These are phyloP conservation scores for Stenodema calcarata DNA, from an alignment of 2,888 invertebrate genomes.

Conservation along the genomic window DNA sequence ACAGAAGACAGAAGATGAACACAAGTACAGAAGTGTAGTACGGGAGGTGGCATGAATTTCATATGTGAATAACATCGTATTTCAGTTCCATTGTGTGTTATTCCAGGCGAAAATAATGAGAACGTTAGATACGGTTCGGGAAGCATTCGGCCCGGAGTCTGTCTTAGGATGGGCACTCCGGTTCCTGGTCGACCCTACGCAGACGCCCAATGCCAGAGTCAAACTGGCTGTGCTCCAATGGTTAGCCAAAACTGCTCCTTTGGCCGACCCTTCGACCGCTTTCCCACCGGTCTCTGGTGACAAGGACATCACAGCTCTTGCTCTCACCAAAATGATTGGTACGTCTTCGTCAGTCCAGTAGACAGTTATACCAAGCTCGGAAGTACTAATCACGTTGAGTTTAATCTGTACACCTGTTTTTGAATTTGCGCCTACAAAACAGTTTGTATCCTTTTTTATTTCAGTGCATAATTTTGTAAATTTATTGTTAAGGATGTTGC, in stretches of 20 bases:
- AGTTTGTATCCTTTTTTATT: too few species aligned
- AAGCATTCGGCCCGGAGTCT: slow-evolving; percentile 51
- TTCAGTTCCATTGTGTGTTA: not conserved
- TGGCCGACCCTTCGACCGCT: slow-evolving; percentile 58
- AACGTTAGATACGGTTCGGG: slow-evolving; percentile 75
- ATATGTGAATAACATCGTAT: too few species aligned
- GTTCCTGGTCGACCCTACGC: slow-evolving; percentile 90
- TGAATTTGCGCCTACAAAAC: too few species aligned
- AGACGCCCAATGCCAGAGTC: slow-evolving; percentile 86
- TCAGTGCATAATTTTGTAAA: too few species aligned
- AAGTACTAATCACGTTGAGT: too few species aligned
- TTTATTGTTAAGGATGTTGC: too few species aligned
- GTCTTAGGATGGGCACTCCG: slow-evolving; percentile 50
- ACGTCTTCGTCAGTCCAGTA: too few species aligned
- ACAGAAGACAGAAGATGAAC: too few species aligned
- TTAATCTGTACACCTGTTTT: too few species aligned
- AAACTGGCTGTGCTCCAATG: slow-evolving; percentile 79
- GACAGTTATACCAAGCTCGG: too few species aligned
- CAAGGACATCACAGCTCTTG: slow-evolving; percentile 66
- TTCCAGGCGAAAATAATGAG: slow-evolving; percentile 84
- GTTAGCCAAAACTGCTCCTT: slow-evolving; percentile 68
- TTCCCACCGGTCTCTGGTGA: slow-evolving; percentile 56
- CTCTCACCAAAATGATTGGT: slow-evolving; percentile 74
- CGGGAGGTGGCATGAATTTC: too few species aligned
- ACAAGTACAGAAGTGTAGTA: too few species aligned